Conservation (phyloP, 1,140 invertebrate genomes). For the Bombus confusus region DNA sequence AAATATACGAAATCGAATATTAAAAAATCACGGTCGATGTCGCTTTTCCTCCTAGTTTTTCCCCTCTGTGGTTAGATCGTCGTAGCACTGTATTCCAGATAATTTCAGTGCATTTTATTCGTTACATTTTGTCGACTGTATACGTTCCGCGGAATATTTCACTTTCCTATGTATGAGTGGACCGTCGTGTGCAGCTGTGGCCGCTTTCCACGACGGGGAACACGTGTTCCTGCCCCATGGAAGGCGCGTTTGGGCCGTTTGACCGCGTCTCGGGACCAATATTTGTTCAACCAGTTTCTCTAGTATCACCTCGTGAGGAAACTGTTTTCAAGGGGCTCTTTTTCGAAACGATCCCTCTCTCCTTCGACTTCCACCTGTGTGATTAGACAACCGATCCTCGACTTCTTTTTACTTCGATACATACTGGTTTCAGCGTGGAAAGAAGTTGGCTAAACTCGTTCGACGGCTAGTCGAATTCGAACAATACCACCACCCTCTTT, state of each 20-base stretch:
- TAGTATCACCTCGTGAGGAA: neutral
- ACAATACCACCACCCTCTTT: neutral
- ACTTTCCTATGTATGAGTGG: neutral
- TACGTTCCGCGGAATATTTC: neutral
- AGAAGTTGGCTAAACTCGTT: neutral
- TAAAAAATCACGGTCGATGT: neutral
- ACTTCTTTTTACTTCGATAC: neutral
- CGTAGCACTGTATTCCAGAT: too few relatives aligned
- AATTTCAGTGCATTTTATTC: constrained; percentile 6
- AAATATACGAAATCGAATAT: neutral
- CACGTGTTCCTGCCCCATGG: neutral
- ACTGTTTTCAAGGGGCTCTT: neutral
- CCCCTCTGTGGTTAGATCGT: too few relatives aligned
- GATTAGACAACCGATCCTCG: neutral
- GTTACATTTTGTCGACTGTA: neutral
- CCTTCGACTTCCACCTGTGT: neutral
- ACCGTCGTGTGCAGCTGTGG: too few relatives aligned
- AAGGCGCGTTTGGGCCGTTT: neutral
- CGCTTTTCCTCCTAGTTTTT: neutral
- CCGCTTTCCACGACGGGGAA: neutral
- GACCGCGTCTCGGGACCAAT: neutral
- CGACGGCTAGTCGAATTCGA: neutral
- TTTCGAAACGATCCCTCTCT: neutral
- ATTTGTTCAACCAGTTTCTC: constrained; percentile 12
- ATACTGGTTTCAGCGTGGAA: neutral